Base-by-base conservation (phyloP, 2,113 vertebrate genomes). In the Mirounga angustirostris region DNA sequence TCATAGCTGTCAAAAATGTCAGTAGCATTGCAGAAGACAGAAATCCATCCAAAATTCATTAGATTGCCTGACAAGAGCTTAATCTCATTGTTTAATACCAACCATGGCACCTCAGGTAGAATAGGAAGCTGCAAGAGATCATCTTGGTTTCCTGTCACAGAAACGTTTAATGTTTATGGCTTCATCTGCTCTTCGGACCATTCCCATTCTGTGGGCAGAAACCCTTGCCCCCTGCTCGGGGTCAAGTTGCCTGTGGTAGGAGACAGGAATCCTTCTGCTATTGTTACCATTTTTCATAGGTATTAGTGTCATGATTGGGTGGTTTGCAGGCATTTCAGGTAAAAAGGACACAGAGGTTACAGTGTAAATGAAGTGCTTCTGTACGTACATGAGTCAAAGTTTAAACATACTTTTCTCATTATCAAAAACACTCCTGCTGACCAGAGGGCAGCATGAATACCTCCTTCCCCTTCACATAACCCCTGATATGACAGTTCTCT, bases 11-110 rank as follows among this genome's bases (percentile, higher is more conserved):
- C 99, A 99, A 98, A 99, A 98, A 98, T 95, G 91, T 98, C 98
- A 92, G 98, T 97, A 97, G 95, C 97, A 98, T 98, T 98, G 97
- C 98, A 88, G 96, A 98, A 98, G 98, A 99, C 98, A 98, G 98
- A 99, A 99, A 99, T 99, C 99, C 99, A 99, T 99, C 98, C 98
- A 98, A 99, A 99, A 99, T 98, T 98, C 98, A 99, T 99, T 99
- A 98, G 98, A 98, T 99, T 59, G 2, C 96, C 98, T 99, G 99
- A 99, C 98, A 98, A 99, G 98, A 98, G 97, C 96, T 99, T 99
- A 98, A 99, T 98, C 98, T 98, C 98, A 97, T 98, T 98, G 98
- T 99, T 98, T 98, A 98, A 98, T 98, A 98, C 97, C 73, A 90
- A 92, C 95, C 59, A 90, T 93, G 96, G 98, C 97, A 98, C 97